A percentile compares a stretch with the other conserved stretches of the same genome.
Evolutionary conservation across 2,888 invertebrate genomes (phyloP).

Genomic region (Seira musarum): DNA sequence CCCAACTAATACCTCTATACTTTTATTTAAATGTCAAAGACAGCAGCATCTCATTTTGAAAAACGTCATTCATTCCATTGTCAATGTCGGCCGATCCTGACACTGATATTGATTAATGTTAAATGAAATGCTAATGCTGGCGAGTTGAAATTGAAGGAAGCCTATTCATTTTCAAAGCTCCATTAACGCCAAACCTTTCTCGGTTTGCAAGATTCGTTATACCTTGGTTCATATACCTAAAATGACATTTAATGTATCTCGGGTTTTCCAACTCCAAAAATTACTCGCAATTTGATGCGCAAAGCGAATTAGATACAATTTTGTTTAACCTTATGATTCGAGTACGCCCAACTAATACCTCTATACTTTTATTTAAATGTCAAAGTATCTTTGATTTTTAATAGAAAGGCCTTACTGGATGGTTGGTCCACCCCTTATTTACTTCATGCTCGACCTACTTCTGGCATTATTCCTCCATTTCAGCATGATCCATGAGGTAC

Average conservation of each 20-base stretch:
- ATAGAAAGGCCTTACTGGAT: constrained; percentile 54
- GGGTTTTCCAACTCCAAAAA: background rate
- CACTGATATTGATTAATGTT: too few relatives aligned
- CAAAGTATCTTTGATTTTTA: background rate
- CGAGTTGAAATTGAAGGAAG: too few relatives aligned
- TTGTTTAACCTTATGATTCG: background rate
- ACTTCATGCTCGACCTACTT: constrained; percentile 50
- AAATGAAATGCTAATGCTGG: too few relatives aligned
- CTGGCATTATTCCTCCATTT: constrained; percentile 52
- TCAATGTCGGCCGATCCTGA: too few relatives aligned
- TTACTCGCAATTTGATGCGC: too few relatives aligned
- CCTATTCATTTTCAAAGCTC: too few relatives aligned
- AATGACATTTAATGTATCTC: too few relatives aligned
- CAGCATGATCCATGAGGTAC: constrained; percentile 51
- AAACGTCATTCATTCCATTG: constrained; percentile 7
- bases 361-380: constrained; percentile 11
- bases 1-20: background rate
- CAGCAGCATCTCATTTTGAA: too few relatives aligned
- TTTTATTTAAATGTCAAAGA: constrained; percentile 13
- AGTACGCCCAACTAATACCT: background rate
- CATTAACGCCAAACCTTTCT: too few relatives aligned
- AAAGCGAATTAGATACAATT: too few relatives aligned
- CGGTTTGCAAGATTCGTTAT: too few relatives aligned
- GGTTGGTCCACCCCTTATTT: constrained; percentile 59
- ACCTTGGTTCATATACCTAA: too few relatives aligned